Evolutionary conservation across 2,888 invertebrate genomes (phyloP).

Genomic region (Hololepta plana): DNA sequence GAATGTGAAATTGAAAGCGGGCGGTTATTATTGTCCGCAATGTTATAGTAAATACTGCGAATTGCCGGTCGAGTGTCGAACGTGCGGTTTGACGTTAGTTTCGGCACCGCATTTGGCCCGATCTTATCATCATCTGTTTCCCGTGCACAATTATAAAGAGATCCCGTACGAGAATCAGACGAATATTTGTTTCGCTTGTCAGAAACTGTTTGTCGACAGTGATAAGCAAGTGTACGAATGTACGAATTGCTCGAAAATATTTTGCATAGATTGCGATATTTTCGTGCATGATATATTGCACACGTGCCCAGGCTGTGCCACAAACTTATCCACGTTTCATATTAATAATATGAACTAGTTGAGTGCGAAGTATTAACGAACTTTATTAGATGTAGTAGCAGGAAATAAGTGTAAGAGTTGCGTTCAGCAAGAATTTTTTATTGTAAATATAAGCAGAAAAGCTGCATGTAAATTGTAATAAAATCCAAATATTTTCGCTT

Average conservation of each 20-base stretch:
- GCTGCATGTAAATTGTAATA: no score
- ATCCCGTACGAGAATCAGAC: conserved; percentile 38
- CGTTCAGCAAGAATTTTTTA: no score
- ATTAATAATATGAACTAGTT: no score
- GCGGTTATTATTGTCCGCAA: conserved; percentile 83
- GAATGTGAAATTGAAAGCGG: conserved; percentile 47
- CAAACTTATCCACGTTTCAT: conserved; percentile 35
- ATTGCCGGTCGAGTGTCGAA: conserved; percentile 89
- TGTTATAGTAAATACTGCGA: conserved; percentile 97
- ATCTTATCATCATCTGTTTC: conserved; percentile 94
- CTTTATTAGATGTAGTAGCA: no score
- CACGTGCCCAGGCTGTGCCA: conserved; percentile 93
- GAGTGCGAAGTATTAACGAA: no score
- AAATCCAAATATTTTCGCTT: no score
- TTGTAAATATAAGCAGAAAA: no score
- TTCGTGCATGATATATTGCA: conserved; percentile 88
- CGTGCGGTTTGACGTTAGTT: conserved; percentile 88
- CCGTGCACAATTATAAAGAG: conserved; percentile 73
- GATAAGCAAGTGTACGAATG: conserved; percentile 76
- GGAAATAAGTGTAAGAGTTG: no score
- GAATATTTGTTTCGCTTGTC: conserved; percentile 52
- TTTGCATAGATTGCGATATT: conserved; percentile 91
- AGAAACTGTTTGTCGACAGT: conserved; percentile 40
- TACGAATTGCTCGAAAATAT: conserved; percentile 55
- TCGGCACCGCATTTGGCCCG: conserved; percentile 96